Evolutionary conservation across 2,797 vertebrate genomes (phyloP).

Genomic region (Bovichtus diacanthus): DNA sequence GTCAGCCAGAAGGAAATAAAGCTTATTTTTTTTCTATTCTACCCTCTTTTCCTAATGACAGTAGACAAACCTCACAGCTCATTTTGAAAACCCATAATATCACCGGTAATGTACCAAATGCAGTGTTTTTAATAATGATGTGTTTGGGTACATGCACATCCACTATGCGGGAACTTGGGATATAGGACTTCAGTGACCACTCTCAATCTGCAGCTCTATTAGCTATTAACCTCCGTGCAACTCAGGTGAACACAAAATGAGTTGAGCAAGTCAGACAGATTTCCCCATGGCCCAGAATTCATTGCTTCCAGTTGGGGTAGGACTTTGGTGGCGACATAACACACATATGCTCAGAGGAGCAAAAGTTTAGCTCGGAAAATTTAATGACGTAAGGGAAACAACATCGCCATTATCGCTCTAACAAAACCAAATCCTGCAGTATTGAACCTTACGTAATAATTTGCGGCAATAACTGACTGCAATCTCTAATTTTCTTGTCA

Average conservation of each 20-base stretch:
- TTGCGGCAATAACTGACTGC: constrained; percentile 30
- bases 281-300: constrained; percentile 66
- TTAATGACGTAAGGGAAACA: constrained; percentile 28
- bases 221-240: constrained; percentile 70
- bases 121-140: constrained; percentile 49
- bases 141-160: constrained; percentile 26
- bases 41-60: constrained; percentile 31
- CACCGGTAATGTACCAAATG: constrained; percentile 10
- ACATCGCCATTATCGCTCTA: constrained; percentile 17
- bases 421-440: constrained; percentile 31
- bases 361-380: constrained; percentile 45
- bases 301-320: constrained; percentile 46
- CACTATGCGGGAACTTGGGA: constrained; percentile 24
- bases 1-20: constrained; percentile 59
- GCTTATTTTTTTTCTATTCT: constrained; percentile 30
- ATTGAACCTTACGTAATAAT: constrained; percentile 30
- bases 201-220: constrained; percentile 54
- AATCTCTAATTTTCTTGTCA: constrained; percentile 23
- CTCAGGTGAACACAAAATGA: constrained; percentile 69
- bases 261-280: constrained; percentile 64
- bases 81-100: constrained; percentile 48
- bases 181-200: constrained; percentile 45
- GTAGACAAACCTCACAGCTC: constrained; percentile 13
- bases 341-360: constrained; percentile 44
- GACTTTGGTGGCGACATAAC: constrained; percentile 36